phyloP scores from a whole-genome alignment of 2,888 invertebrate species.

The Lamellibrachia satsuma region DNA sequence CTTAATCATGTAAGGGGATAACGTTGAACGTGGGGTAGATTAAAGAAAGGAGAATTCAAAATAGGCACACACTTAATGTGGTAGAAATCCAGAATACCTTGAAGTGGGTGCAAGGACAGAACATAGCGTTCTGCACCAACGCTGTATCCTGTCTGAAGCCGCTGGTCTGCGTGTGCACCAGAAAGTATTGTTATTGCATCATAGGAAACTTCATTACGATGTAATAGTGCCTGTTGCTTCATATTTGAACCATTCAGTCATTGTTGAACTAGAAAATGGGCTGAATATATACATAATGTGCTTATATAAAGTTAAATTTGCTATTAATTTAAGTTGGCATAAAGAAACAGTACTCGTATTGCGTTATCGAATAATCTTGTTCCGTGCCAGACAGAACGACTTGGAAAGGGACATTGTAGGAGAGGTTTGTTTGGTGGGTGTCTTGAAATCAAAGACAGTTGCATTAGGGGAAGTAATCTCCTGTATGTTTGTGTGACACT shows the following conservation, averaged over 20 bases:
- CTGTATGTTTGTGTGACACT: neutral
- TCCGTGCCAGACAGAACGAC: neutral
- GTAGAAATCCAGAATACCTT: neutral
- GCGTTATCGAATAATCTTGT: neutral
- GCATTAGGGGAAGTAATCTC: constrained; percentile 10
- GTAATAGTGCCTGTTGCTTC: neutral
- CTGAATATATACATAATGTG: constrained; percentile 7
- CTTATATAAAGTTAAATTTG: constrained; percentile 10
- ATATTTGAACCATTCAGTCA: neutral
- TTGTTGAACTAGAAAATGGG: neutral
- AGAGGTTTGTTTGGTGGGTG: neutral
- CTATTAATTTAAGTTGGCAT: neutral
- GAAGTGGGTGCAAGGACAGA: neutral
- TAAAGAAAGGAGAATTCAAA: neutral
- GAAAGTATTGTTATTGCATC: neutral
- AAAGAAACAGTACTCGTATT: neutral
- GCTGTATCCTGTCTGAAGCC: neutral
- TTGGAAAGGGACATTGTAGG: neutral
- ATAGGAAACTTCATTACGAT: neutral
- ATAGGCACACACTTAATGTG: neutral
- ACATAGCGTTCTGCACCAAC: neutral
- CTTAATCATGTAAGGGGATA: neutral
- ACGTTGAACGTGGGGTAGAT: neutral
- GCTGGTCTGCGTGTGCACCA: neutral
- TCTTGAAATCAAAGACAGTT: neutral